Percentiles rank a stretch among this genome's conserved stretches.
phyloP scores from a whole-genome alignment of 2,888 invertebrate species.

The Mythimna lalbum region DNA sequence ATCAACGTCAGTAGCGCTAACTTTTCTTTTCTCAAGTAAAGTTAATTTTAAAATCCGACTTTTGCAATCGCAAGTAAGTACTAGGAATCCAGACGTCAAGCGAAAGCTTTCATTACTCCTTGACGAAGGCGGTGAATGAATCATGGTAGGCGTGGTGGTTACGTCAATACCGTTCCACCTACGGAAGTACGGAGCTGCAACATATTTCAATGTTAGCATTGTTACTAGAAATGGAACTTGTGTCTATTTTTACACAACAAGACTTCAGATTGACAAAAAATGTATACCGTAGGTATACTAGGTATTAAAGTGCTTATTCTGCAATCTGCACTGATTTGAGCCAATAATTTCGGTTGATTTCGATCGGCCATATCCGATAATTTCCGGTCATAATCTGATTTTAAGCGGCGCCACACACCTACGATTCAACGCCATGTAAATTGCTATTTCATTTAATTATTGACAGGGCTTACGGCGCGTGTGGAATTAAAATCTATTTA shows the following conservation, averaged over 20 bases:
- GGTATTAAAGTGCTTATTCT: not conserved
- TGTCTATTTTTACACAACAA: constrained; percentile 7
- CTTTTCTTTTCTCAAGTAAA: not conserved
- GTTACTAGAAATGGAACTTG: constrained; percentile 22
- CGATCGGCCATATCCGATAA: constrained; percentile 1
- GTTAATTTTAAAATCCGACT: not conserved
- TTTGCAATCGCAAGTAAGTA: not conserved
- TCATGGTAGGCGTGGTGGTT: constrained; percentile 59
- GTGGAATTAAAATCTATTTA: not conserved
- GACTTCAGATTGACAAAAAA: not conserved
- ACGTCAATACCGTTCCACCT: constrained; percentile 52
- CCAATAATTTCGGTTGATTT: not conserved
- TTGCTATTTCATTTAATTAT: constrained; percentile 12
- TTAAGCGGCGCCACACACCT: not conserved
- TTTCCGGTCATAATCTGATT: constrained; percentile 10
- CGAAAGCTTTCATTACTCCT: constrained; percentile 39
- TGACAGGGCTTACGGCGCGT: not conserved
- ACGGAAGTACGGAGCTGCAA: constrained; percentile 35
- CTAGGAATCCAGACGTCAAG: not conserved
- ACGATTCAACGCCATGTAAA: constrained; percentile 5
- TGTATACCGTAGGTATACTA: not conserved
- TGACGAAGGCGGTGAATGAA: constrained; percentile 46
- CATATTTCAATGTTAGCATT: constrained; percentile 25
- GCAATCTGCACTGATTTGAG: not conserved
- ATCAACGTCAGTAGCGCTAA: not conserved